phyloP scores from a whole-genome alignment of 1,140 invertebrate species.

The Brachionus plicatilis region DNA sequence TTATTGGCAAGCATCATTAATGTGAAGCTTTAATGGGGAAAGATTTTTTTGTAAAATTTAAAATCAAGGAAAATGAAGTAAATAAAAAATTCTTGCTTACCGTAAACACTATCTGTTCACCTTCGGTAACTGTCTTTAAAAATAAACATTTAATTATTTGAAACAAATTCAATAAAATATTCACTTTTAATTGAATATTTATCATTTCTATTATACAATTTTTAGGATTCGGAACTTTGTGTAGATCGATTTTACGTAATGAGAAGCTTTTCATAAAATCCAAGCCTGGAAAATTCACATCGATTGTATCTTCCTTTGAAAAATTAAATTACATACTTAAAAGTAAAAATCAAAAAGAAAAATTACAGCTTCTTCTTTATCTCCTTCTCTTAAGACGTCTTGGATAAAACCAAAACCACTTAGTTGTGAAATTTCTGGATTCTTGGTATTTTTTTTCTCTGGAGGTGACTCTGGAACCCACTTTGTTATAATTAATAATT shows the following conservation, averaged over 20 bases:
- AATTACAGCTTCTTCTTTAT: background rate
- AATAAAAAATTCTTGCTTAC: background rate
- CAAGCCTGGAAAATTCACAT: conserved; percentile 47
- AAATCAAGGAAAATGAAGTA: background rate
- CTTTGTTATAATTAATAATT: conserved; percentile 40
- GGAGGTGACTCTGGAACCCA: conserved; percentile 52
- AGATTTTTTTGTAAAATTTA: background rate
- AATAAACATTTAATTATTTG: background rate
- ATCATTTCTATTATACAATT: conserved; percentile 52
- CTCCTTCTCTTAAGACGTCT: conserved; percentile 42
- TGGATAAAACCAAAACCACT: conserved; percentile 49
- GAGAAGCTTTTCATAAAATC: conserved; percentile 51
- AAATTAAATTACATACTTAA: conserved; percentile 31
- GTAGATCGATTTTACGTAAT: conserved; percentile 26
- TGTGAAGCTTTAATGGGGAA: background rate
- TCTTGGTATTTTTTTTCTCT: conserved; percentile 47
- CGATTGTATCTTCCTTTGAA: conserved; percentile 40
- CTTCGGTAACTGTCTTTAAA: background rate
- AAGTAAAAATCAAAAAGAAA: background rate
- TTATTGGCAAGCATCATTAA: too few species aligned
- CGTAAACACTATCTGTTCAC: background rate
- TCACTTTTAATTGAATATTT: conserved; percentile 50
- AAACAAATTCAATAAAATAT: background rate
- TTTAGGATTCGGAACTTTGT: conserved; percentile 45
- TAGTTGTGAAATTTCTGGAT: conserved; percentile 48